These are phyloP conservation scores for Rhingia campestris DNA, from an alignment of 2,888 invertebrate genomes.

Conservation along the genomic window DNA sequence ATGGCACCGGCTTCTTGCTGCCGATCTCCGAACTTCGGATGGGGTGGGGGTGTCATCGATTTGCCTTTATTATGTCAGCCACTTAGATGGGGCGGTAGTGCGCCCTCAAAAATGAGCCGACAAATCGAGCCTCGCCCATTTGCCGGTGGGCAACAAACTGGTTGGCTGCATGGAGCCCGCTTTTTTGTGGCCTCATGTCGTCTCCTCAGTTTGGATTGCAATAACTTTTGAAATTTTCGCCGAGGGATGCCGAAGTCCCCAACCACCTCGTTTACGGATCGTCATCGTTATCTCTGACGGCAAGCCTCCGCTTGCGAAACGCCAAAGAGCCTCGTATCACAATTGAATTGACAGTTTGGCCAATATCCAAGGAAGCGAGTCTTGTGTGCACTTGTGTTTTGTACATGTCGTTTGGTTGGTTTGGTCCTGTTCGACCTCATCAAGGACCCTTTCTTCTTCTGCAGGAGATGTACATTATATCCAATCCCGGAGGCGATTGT, in stretches of 20 bases:
- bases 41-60: conserved; percentile 33
- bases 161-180: conserved; percentile 35
- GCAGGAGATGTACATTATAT: conserved; percentile 64
- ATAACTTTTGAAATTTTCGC: conserved; percentile 50
- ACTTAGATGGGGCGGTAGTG: conserved; percentile 59
- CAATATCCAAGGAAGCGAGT: conserved; percentile 78
- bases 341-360: conserved; percentile 81
- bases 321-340: conserved; percentile 46
- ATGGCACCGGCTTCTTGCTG: conserved; percentile 65
- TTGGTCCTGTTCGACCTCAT: conserved; percentile 53
- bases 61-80: conserved; percentile 61
- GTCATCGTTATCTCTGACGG: conserved; percentile 62
- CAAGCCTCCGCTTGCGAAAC: conserved; percentile 18
- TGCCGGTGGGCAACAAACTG: conserved; percentile 45
- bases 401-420: not conserved
- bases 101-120: conserved; percentile 69
- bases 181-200: not conserved
- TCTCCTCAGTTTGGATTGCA: conserved; percentile 30
- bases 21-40: conserved; percentile 9
- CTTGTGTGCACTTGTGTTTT: conserved; percentile 60
- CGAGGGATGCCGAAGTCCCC: conserved; percentile 14
- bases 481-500: conserved; percentile 59
- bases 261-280: not conserved
- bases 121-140: conserved; percentile 67
- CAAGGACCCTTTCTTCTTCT: conserved; percentile 63